Base-by-base conservation (phyloP, 2,888 invertebrate genomes). In the Miltochrista miniata region DNA sequence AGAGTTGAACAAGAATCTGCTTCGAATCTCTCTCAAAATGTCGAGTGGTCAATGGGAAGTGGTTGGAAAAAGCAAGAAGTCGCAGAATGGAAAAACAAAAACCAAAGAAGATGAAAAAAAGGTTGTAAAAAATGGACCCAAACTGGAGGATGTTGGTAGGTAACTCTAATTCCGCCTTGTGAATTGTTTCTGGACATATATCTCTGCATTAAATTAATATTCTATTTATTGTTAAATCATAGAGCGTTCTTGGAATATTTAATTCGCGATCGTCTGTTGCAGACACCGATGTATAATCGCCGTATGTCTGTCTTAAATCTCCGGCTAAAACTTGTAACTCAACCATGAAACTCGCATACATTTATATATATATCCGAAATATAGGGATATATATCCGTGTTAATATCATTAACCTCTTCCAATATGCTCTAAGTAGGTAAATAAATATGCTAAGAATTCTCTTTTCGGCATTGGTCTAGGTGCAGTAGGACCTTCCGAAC, bases 71-170 rank as follows among this genome's bases (percentile, higher is more conserved):
- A 93, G 92, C 64, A 96, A 95, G 77, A 91, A 91, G 74, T 81
- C 88, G 38, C 89, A 94, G 87, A 79, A 92, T 89, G 85, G 84
- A 56, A 92, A 92, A 66, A 80, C 87, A 38, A 90, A 90, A 80
- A 80, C 51, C 53, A 93, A 91, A 40, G 95, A 94, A 61, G 94
- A 94, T 42, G 94, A 92, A 62, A 94, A 93, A 77, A 94, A 93
- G 72, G 85, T 92, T 48, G 80, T 87, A 48, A 93, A 94, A 79
- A 93, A 93, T 83, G 93, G 92, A 43, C 94, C 95, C 24, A 96
- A 95, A 92, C 90, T 95, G 59, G 96, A 96, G 76, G 96, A 96
- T 83, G 93, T 96, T 74, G 87, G 96, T 96, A 88, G 93, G 95
- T 93, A 61, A 57, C 43, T 56, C 58, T 47, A 53, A 45, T 51